Evolutionary conservation across 2,113 vertebrate species (phyloP).

Genomic region (Procavia capensis): DNA sequence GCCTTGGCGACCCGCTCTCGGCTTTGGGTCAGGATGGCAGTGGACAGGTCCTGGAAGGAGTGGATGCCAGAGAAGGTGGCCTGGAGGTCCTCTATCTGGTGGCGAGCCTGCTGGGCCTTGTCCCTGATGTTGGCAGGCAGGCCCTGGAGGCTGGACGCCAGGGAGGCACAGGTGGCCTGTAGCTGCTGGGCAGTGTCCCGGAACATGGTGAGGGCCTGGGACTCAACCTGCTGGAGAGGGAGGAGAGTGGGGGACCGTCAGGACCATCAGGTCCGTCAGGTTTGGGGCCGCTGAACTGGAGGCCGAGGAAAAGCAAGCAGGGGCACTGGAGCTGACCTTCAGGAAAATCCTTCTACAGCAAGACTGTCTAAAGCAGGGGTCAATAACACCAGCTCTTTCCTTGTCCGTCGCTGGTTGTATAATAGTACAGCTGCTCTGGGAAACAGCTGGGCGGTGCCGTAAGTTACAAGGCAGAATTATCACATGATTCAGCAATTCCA

Average conservation of each 20-base stretch:
- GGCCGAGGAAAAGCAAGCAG: neutral
- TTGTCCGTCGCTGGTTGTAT: neutral
- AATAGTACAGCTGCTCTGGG: neutral
- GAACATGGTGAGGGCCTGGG: slow-evolving; percentile 88
- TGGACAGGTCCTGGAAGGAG: slow-evolving; percentile 89
- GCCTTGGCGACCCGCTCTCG: slow-evolving; percentile 86
- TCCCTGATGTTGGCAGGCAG: slow-evolving; percentile 92
- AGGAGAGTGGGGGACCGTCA: neutral
- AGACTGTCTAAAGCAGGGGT: rapidly evolving
- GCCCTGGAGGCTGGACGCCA: slow-evolving; percentile 92
- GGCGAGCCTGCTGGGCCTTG: slow-evolving; percentile 86
- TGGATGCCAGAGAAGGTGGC: slow-evolving; percentile 86
- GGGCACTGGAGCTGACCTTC: rapidly evolving
- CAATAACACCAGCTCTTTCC: rapidly evolving
- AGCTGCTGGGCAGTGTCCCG: slow-evolving; percentile 90
- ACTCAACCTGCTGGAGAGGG: slow-evolving; percentile 84
- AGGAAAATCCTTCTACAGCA: neutral
- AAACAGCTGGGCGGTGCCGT: neutral
- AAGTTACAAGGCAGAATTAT: too few relatives aligned
- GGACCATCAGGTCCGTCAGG: rapidly evolving
- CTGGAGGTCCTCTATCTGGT: slow-evolving; percentile 90
- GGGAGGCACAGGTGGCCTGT: slow-evolving; percentile 83
- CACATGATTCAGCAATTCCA: neutral
- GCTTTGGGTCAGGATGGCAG: slow-evolving; percentile 87
- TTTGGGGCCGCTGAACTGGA: too few relatives aligned